Evolutionary conservation across 2,888 invertebrate genomes (phyloP).

Genomic region (Yponomeuta plumbellus): DNA sequence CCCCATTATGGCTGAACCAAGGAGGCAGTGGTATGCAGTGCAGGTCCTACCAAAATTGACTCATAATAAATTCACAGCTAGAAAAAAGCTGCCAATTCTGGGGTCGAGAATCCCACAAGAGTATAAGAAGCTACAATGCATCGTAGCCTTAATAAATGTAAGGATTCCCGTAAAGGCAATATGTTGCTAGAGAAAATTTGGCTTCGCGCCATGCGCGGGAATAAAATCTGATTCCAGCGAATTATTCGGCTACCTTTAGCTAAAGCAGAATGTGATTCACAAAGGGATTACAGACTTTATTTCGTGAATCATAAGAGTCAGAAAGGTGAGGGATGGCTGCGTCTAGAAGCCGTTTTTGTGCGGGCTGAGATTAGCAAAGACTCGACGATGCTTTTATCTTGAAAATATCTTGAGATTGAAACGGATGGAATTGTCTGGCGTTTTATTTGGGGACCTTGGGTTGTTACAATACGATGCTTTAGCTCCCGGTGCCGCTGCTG

Average conservation of each 20-base stretch:
- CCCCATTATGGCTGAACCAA: too few relatives aligned
- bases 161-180: constrained; percentile 10
- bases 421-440: too few relatives aligned
- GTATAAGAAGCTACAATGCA: neutral
- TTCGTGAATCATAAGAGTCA: neutral
- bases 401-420: neutral
- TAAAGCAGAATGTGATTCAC: neutral
- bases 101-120: neutral
- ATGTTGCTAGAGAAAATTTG: constrained; percentile 7
- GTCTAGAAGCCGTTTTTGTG: neutral
- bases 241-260: neutral
- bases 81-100: neutral
- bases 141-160: constrained; percentile 1
- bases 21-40: too few relatives aligned
- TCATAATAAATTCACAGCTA: too few relatives aligned
- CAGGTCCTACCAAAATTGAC: too few relatives aligned
- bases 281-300: neutral
- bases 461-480: too few relatives aligned
- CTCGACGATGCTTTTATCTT: neutral
- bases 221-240: constrained; percentile 1
- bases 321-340: neutral
- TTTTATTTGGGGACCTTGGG: too few relatives aligned
- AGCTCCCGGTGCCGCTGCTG: too few relatives aligned
- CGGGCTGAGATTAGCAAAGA: neutral
- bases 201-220: neutral